These are phyloP conservation scores for Microctenopoma lineatum DNA, from an alignment of 2,797 vertebrate genomes.

Conservation along the genomic window DNA sequence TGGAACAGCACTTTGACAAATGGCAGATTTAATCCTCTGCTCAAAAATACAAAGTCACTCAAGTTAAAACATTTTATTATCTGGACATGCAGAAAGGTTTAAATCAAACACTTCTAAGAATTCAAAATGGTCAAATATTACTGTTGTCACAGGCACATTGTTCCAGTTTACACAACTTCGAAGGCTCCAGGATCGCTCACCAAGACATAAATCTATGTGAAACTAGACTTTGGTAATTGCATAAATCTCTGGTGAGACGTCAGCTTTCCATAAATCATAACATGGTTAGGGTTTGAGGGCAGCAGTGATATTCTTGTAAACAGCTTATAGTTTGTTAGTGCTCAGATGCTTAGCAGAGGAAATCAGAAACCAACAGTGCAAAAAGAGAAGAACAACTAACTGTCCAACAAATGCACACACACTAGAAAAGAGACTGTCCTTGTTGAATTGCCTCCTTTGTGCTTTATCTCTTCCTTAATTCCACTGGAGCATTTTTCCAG, in stretches of 20 bases:
- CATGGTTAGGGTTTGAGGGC: slow-evolving; percentile 65
- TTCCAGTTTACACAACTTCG: slow-evolving; percentile 60
- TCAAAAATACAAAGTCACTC: slow-evolving; percentile 3
- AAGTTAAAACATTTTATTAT: not conserved
- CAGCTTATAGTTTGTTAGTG: slow-evolving; percentile 58
- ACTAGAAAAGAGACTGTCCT: slow-evolving; percentile 36
- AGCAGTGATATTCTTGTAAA: slow-evolving; percentile 64
- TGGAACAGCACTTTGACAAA: slow-evolving; percentile 1
- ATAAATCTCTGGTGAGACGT: slow-evolving; percentile 65
- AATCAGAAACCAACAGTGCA: slow-evolving; percentile 31
- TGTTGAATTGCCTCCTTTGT: slow-evolving; percentile 48
- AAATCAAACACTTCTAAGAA: slow-evolving; percentile 30
- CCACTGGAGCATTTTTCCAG: slow-evolving; percentile 59
- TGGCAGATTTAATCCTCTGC: slow-evolving; percentile 9
- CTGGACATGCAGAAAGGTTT: slow-evolving; percentile 18
- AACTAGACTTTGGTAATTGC: slow-evolving; percentile 67
- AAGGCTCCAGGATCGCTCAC: slow-evolving; percentile 49
- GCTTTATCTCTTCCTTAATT: slow-evolving; percentile 58
- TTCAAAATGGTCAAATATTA: slow-evolving; percentile 37
- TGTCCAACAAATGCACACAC: slow-evolving; percentile 46
- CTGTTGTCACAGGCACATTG: slow-evolving; percentile 36
- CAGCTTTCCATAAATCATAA: slow-evolving; percentile 71
- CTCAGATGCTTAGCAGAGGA: slow-evolving; percentile 39
- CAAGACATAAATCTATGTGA: slow-evolving; percentile 65
- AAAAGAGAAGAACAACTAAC: slow-evolving; percentile 49